Evolutionary conservation across 2,797 vertebrate species (phyloP).

Genomic region (Steatocranus sp.): DNA sequence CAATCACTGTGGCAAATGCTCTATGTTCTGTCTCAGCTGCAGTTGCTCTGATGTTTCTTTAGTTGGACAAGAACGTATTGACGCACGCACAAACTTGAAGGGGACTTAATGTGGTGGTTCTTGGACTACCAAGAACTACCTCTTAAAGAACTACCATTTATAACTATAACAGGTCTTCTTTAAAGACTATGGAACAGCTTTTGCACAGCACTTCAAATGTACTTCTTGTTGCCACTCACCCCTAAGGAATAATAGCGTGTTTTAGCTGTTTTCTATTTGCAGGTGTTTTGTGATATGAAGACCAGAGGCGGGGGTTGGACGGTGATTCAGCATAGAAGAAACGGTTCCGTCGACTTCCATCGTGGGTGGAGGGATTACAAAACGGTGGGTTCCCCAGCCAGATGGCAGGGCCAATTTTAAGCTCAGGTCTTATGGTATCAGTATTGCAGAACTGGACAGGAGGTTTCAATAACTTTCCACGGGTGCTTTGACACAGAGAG

Average conservation of each 20-base stretch:
- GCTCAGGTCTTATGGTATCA: background rate
- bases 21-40: background rate
- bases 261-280: background rate
- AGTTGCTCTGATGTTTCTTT: background rate
- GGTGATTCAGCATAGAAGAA: slow-evolving; percentile 77
- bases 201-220: background rate
- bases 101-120: background rate
- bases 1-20: background rate
- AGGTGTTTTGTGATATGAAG: slow-evolving; percentile 85
- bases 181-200: background rate
- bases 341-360: slow-evolving; percentile 80
- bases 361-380: slow-evolving; percentile 82
- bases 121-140: background rate
- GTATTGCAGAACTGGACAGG: slow-evolving; percentile 18
- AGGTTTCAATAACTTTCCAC: slow-evolving; percentile 44
- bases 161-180: background rate
- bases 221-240: background rate
- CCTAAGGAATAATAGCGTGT: background rate
- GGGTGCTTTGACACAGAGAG: slow-evolving; percentile 29
- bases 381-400: slow-evolving; percentile 56
- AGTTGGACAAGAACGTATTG: background rate
- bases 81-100: background rate
- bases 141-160: background rate
- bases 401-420: background rate
- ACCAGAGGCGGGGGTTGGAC: slow-evolving; percentile 84